Evolutionary conservation across 92 coral and sea anemone species (phyloP).

Genomic region (Actinostola sp.): DNA sequence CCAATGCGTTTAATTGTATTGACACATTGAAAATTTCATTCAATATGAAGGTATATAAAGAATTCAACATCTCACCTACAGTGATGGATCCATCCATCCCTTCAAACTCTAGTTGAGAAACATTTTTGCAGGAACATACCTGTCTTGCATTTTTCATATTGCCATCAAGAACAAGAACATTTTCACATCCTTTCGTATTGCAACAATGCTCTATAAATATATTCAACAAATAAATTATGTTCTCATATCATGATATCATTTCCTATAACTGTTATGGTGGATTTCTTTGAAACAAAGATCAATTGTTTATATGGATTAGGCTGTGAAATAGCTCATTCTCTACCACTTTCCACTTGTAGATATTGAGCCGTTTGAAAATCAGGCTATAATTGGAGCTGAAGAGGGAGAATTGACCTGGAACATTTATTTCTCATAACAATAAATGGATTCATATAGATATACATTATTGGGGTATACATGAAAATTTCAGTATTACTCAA

Average conservation of each 20-base stretch:
- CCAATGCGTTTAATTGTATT: background rate
- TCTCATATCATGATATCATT: background rate
- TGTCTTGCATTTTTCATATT: slow-evolving; percentile 76
- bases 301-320: no score
- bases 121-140: slow-evolving; percentile 63
- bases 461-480: no score
- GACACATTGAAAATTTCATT: background rate
- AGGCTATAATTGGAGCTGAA: no score
- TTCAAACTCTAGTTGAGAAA: slow-evolving; percentile 45
- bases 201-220: slow-evolving; percentile 39
- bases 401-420: no score
- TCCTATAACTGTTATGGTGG: background rate
- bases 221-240: background rate
- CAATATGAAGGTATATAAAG: no score
- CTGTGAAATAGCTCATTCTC: no score
- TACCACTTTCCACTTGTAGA: no score
- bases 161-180: slow-evolving; percentile 68
- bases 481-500: no score
- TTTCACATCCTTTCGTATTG: slow-evolving; percentile 49
- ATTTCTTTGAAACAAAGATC: background rate
- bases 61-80: slow-evolving; percentile 47
- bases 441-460: no score
- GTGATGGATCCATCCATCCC: slow-evolving; percentile 60
- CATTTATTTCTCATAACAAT: no score
- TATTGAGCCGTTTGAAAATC: no score